phyloP scores from a whole-genome alignment of 2,888 invertebrate genomes.

The Orchestes rusci region DNA sequence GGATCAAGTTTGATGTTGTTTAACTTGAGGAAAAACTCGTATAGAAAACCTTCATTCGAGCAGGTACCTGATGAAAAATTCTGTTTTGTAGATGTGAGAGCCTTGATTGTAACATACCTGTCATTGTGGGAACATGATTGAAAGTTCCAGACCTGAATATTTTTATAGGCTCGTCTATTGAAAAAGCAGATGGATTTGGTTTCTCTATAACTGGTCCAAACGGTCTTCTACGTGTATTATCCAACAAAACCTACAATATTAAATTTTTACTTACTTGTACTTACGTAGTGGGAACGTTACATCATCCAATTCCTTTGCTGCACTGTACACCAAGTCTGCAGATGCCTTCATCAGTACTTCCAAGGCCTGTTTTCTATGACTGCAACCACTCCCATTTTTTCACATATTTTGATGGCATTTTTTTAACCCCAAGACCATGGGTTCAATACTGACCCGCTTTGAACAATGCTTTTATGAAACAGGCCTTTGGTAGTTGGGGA shows the following conservation, averaged over 20 bases:
- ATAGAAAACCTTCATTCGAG: too few species aligned
- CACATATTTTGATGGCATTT: constrained; percentile 18
- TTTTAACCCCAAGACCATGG: constrained; percentile 25
- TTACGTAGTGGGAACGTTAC: constrained; percentile 7
- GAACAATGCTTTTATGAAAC: constrained; percentile 29
- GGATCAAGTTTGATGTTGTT: too few species aligned
- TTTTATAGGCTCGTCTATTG: constrained; percentile 31
- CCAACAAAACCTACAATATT: not conserved
- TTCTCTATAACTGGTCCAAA: constrained; percentile 30
- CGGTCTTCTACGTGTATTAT: constrained; percentile 10
- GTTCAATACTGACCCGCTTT: constrained; percentile 30
- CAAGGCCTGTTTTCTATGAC: constrained; percentile 39
- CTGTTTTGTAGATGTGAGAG: too few species aligned
- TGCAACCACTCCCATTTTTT: constrained; percentile 31
- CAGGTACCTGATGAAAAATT: too few species aligned
- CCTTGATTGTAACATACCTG: constrained; percentile 28
- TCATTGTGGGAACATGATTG: constrained; percentile 35
- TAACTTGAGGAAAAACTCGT: too few species aligned
- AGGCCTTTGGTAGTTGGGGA: constrained; percentile 43
- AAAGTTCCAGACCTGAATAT: constrained; percentile 31
- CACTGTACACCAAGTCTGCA: constrained; percentile 29
- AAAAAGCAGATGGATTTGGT: constrained; percentile 29
- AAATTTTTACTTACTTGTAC: too few species aligned
- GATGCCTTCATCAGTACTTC: constrained; percentile 39
- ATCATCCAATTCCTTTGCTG: constrained; percentile 16